Evolutionary conservation across 1,140 invertebrate genomes (phyloP).

Genomic region (Hirudo medicinalis): DNA sequence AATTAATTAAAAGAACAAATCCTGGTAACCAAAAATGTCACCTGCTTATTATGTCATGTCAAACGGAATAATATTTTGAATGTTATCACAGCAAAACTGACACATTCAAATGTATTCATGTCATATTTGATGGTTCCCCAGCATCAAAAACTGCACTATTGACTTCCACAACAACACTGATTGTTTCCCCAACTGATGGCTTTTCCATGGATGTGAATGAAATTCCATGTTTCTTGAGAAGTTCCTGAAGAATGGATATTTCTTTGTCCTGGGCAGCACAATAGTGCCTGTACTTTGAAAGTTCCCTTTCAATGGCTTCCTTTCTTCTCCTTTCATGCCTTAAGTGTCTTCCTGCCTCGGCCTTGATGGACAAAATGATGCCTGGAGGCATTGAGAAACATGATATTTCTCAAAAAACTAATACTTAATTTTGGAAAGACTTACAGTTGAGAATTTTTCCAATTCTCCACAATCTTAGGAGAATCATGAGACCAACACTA

Average conservation of each 20-base stretch:
- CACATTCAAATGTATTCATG: no score
- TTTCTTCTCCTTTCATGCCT: slow-evolving; percentile 29
- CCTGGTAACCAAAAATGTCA: no score
- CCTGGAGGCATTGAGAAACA: slow-evolving; percentile 27
- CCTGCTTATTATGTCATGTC: no score
- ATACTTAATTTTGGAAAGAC: slow-evolving; percentile 9
- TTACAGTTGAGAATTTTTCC: slow-evolving; percentile 39
- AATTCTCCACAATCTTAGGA: slow-evolving; percentile 38
- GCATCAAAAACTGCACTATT: background rate
- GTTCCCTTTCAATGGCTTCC: slow-evolving; percentile 36
- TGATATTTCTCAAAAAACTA: background rate
- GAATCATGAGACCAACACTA: slow-evolving; percentile 36
- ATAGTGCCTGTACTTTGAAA: slow-evolving; percentile 36
- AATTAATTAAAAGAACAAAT: no score
- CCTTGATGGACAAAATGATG: slow-evolving; percentile 39
- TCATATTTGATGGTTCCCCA: no score
- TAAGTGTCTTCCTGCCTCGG: slow-evolving; percentile 37
- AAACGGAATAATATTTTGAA: no score
- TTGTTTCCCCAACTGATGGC: slow-evolving; percentile 22
- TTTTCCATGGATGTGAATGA: slow-evolving; percentile 26
- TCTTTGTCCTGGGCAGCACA: slow-evolving; percentile 33
- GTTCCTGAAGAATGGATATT: slow-evolving; percentile 31
- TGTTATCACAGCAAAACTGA: no score
- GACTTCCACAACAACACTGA: slow-evolving; percentile 20
- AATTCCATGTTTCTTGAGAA: slow-evolving; percentile 32